phyloP scores from a whole-genome alignment of 1,140 invertebrate species.

The Glomeris maerens region DNA sequence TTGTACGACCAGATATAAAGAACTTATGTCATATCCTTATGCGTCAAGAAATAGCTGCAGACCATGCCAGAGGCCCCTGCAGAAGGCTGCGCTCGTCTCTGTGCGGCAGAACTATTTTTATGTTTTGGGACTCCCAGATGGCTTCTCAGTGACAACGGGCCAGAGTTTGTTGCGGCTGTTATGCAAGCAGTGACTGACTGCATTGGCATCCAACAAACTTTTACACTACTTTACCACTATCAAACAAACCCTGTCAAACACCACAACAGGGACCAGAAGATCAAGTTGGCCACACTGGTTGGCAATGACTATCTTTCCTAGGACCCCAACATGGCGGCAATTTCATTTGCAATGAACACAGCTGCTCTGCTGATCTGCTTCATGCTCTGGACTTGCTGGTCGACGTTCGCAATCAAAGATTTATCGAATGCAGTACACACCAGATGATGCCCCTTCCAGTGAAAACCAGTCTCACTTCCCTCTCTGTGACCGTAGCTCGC shows the following conservation, averaged over 20 bases:
- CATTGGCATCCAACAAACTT: background rate
- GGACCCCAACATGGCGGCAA: too few species aligned
- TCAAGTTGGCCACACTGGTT: background rate
- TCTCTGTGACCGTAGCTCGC: background rate
- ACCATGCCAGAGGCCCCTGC: background rate
- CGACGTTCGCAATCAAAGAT: background rate
- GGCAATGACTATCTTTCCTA: too few species aligned
- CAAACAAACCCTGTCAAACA: constrained; percentile 10
- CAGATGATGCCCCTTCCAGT: too few species aligned
- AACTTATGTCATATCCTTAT: too few species aligned
- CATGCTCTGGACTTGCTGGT: too few species aligned
- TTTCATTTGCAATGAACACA: too few species aligned
- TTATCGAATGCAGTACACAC: too few species aligned
- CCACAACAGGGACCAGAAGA: constrained; percentile 5
- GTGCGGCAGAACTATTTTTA: constrained; percentile 8
- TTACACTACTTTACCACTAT: constrained; percentile 3
- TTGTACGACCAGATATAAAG: too few species aligned
- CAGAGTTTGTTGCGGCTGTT: constrained; percentile 6
- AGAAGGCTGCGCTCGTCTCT: background rate
- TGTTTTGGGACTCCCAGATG: background rate
- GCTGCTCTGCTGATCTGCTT: too few species aligned
- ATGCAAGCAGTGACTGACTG: background rate
- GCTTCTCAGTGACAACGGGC: constrained; percentile 7
- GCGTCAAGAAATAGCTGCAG: constrained; percentile 14
- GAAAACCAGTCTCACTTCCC: too few species aligned